Conservation (phyloP, 2,797 vertebrate species). For the Onychomys leucogaster region DNA sequence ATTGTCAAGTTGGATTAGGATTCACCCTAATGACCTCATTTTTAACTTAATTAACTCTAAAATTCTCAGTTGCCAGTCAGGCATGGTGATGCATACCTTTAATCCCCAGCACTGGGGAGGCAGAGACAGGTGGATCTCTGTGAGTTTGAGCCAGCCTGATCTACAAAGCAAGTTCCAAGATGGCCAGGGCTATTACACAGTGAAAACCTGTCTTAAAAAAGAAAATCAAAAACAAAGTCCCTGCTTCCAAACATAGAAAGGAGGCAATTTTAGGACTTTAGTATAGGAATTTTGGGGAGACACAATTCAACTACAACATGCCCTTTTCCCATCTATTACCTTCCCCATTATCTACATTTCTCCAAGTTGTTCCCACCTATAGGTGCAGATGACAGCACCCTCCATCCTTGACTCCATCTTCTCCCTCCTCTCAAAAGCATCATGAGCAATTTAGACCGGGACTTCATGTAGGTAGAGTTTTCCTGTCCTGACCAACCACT, state of each 20-base stretch:
- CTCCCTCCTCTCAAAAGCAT: neutral
- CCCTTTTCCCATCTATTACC: neutral
- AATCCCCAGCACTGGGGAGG: neutral
- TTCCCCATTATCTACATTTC: neutral
- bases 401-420: neutral
- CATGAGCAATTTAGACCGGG: neutral
- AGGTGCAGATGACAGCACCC: neutral
- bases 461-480: neutral
- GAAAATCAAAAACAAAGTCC: no score
- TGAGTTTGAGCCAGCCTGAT: neutral
- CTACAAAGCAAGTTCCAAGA: neutral
- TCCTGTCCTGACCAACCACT: neutral
- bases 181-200: neutral
- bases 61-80: neutral
- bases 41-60: neutral
- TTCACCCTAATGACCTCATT: neutral
- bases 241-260: neutral
- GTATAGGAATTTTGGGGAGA: neutral
- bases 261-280: neutral
- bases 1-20: neutral
- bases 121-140: neutral
- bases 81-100: neutral
- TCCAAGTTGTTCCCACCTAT: neutral
- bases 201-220: neutral
- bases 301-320: neutral